A percentile compares a stretch with the other conserved stretches of the same genome.
Conservation (phyloP, 2,113 vertebrate genomes). For the Lates calcarifer region DNA sequence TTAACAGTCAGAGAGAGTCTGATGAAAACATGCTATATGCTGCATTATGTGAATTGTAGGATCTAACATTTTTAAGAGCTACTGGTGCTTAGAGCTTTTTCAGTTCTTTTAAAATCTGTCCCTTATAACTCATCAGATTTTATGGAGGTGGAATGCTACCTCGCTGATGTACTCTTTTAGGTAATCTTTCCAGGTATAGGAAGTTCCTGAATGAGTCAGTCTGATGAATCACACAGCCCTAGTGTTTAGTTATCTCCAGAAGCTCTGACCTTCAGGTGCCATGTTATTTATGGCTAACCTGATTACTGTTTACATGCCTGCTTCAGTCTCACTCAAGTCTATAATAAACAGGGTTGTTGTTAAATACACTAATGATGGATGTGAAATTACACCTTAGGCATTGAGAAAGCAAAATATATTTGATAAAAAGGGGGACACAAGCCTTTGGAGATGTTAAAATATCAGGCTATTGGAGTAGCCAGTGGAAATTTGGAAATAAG, state of each 20-base stretch:
- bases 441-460: neutral
- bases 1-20: too few relatives aligned
- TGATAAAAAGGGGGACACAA: slow-evolving; percentile 5
- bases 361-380: slow-evolving; percentile 10
- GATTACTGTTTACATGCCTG: slow-evolving; percentile 48
- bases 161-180: neutral
- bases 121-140: neutral
- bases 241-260: slow-evolving; percentile 34
- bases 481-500: neutral
- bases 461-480: neutral
- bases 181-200: slow-evolving; percentile 6
- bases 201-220: slow-evolving; percentile 6
- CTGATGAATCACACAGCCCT: slow-evolving; percentile 51
- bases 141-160: neutral
- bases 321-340: slow-evolving; percentile 9
- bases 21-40: neutral
- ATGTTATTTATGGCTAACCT: slow-evolving; percentile 31
- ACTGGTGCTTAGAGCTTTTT: neutral
- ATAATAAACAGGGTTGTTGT: slow-evolving; percentile 18
- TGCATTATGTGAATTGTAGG: neutral
- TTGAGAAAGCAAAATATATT: slow-evolving; percentile 1
- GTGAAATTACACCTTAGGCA: neutral
- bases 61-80: neutral
- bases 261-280: slow-evolving; percentile 38
- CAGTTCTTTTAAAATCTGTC: neutral